These are phyloP conservation scores for Eutolmus rufibarbis DNA, from an alignment of 2,888 invertebrate genomes.

Conservation along the genomic window DNA sequence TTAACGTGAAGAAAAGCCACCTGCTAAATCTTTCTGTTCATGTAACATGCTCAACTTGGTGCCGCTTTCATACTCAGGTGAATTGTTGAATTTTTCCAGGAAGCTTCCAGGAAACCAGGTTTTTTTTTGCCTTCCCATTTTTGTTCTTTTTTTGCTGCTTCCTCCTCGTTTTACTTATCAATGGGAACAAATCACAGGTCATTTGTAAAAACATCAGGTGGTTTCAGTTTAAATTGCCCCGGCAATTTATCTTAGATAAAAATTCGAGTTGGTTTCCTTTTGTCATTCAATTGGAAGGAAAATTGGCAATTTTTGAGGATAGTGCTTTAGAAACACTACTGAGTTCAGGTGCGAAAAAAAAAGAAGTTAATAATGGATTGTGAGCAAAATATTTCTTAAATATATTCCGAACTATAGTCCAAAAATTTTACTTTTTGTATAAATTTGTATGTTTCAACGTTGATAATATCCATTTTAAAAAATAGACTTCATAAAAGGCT, in stretches of 20 bases:
- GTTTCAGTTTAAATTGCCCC: constrained; percentile 16
- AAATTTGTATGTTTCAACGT: too few relatives aligned
- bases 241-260: background rate
- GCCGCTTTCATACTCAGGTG: background rate
- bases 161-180: constrained; percentile 12
- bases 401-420: too few relatives aligned
- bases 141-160: background rate
- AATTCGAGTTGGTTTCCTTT: background rate
- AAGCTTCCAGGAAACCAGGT: background rate
- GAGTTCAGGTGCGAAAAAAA: background rate
- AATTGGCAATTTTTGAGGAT: background rate
- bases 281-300: background rate
- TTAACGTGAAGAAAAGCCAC: constrained; percentile 29
- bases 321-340: background rate
- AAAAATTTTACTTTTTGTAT: too few relatives aligned
- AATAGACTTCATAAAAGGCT: too few relatives aligned
- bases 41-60: background rate
- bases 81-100: constrained; percentile 9
- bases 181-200: constrained; percentile 24
- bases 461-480: too few relatives aligned
- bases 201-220: constrained; percentile 29
- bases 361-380: background rate
- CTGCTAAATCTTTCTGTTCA: constrained; percentile 16
- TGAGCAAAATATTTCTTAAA: too few relatives aligned
- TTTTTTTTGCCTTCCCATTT: background rate